Evolutionary conservation across 2,113 vertebrate genomes (phyloP).

Genomic region (Gymnobelideus leadbeateri): DNA sequence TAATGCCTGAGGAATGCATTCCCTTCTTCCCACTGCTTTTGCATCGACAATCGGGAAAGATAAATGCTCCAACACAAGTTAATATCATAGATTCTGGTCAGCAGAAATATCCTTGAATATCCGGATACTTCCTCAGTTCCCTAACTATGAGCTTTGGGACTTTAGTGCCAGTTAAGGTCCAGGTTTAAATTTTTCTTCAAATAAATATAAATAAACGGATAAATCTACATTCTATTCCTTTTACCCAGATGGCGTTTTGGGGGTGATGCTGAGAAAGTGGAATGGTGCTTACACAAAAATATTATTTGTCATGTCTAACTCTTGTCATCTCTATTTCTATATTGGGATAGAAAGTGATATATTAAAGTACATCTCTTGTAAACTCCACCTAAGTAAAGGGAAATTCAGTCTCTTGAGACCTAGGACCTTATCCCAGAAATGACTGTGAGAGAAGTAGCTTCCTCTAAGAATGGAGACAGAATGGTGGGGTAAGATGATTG

Average conservation of each 20-base stretch:
- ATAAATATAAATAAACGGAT: not conserved
- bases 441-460: constrained; percentile 14
- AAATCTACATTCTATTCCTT: not conserved
- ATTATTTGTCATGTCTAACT: not conserved
- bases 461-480: constrained; percentile 28
- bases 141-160: not conserved
- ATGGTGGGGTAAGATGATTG: not conserved
- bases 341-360: not conserved
- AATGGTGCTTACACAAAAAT: not conserved
- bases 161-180: not conserved
- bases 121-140: not conserved
- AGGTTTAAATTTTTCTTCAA: not conserved
- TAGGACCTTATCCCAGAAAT: not conserved
- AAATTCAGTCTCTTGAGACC: not conserved
- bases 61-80: constrained; percentile 52
- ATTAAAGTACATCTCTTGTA: not conserved
- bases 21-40: not conserved
- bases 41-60: constrained; percentile 20
- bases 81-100: constrained; percentile 25
- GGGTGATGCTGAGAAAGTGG: not conserved
- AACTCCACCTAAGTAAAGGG: not conserved
- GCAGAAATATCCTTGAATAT: constrained; percentile 1
- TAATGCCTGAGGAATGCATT: constrained; percentile 9
- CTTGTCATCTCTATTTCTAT: not conserved
- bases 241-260: not conserved